phyloP scores from a whole-genome alignment of 92 coral and sea anemone genomes.

The Meandrina meandrites region DNA sequence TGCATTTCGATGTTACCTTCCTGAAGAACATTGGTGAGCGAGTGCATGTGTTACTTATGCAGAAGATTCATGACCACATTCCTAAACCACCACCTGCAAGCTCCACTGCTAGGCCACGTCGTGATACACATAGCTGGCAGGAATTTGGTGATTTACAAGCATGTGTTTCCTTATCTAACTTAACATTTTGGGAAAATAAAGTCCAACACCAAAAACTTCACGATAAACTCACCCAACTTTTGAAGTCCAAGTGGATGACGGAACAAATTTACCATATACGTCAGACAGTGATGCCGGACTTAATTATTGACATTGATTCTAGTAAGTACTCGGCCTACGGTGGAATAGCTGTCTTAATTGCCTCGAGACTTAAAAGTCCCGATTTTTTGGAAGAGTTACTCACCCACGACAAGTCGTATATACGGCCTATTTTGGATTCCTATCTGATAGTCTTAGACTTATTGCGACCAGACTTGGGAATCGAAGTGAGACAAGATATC shows the following conservation, averaged over 20 bases:
- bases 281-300: neutral
- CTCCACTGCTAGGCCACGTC: neutral
- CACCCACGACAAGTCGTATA: neutral
- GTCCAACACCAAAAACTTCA: neutral
- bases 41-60: neutral
- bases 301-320: neutral
- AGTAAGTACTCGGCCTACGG: conserved; percentile 10
- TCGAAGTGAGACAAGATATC: conserved; percentile 6
- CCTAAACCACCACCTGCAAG: neutral
- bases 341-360: conserved; percentile 22
- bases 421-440: neutral
- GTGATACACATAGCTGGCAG: conserved; percentile 4
- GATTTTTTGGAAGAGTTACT: conserved; percentile 14
- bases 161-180: conserved; percentile 4
- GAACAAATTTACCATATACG: neutral
- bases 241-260: conserved; percentile 9
- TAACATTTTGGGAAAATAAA: conserved; percentile 1
- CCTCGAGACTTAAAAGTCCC: neutral
- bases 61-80: neutral
- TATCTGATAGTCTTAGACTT: conserved; percentile 2
- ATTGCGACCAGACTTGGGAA: conserved; percentile 12
- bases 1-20: neutral
- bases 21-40: conserved; percentile 3
- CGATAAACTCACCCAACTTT: neutral
- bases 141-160: conserved; percentile 9